These are phyloP conservation scores for Platyscapa corneri DNA, from an alignment of 1,140 invertebrate species.

Conservation along the genomic window DNA sequence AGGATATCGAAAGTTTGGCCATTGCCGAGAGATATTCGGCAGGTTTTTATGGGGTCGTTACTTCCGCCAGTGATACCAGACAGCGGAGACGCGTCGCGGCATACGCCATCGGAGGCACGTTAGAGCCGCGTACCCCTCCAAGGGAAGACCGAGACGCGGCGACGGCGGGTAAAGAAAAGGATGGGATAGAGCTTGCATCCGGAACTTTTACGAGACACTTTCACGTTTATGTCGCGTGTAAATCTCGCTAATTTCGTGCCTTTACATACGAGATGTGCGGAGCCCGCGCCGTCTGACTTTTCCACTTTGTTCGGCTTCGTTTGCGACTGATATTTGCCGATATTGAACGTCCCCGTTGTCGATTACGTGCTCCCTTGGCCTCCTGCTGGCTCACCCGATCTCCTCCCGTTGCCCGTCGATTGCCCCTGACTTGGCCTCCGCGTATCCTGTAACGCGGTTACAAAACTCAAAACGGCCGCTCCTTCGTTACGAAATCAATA, in stretches of 20 bases:
- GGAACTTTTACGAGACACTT: constrained; percentile 69
- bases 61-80: constrained; percentile 61
- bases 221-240: constrained; percentile 69
- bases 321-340: constrained; percentile 55
- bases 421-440: too few species aligned
- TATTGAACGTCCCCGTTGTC: constrained; percentile 40
- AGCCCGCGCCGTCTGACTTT: constrained; percentile 50
- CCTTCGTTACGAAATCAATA: neutral
- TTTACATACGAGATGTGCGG: constrained; percentile 59
- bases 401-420: too few species aligned
- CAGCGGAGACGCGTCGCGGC: too few species aligned
- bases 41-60: constrained; percentile 69
- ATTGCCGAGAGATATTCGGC: constrained; percentile 63
- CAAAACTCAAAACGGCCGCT: neutral
- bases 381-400: neutral
- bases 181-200: constrained; percentile 54
- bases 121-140: constrained; percentile 38
- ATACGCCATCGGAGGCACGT: constrained; percentile 57
- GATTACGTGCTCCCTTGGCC: neutral
- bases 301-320: constrained; percentile 47
- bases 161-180: constrained; percentile 13
- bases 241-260: constrained; percentile 69
- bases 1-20: constrained; percentile 62
- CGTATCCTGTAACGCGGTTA: too few species aligned
- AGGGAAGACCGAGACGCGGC: constrained; percentile 13